A percentile compares a stretch with the other conserved stretches of the same genome.
These are phyloP conservation scores for Emys orbicularis DNA, from an alignment of 2,797 vertebrate species.

Conservation along the genomic window DNA sequence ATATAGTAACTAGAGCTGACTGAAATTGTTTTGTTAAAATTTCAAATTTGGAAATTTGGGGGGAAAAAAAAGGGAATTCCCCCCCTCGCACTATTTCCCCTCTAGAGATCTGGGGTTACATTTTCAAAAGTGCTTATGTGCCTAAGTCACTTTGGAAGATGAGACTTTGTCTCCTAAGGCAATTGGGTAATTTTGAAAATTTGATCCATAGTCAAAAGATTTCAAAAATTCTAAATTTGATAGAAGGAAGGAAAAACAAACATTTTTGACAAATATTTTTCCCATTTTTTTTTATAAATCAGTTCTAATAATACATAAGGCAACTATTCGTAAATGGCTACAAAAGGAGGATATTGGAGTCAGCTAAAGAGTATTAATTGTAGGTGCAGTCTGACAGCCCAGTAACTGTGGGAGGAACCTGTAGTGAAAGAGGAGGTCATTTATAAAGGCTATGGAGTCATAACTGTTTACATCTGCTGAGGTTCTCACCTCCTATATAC, in stretches of 20 bases:
- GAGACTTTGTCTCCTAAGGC: neutral
- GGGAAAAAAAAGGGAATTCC: neutral
- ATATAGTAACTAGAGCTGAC: neutral
- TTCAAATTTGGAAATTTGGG: neutral
- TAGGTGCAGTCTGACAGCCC: neutral
- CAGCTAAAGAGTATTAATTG: neutral
- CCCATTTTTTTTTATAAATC: neutral
- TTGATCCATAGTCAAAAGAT: neutral
- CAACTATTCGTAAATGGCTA: neutral
- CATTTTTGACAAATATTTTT: neutral
- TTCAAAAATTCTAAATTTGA: neutral
- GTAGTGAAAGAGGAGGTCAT: slow-evolving; percentile 34
- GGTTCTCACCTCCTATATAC: neutral
- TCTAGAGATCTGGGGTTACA: neutral
- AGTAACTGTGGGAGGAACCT: slow-evolving; percentile 36
- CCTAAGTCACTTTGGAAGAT: neutral
- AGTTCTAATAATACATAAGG: neutral
- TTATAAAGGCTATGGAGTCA: neutral
- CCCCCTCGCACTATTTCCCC: neutral
- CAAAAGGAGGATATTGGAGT: neutral
- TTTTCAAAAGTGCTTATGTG: neutral
- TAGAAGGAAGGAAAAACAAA: neutral
- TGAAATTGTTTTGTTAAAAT: neutral
- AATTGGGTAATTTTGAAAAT: neutral
- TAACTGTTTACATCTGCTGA: slow-evolving; percentile 6